phyloP scores from a whole-genome alignment of 2,113 vertebrate species.

The Sitta europaea region DNA sequence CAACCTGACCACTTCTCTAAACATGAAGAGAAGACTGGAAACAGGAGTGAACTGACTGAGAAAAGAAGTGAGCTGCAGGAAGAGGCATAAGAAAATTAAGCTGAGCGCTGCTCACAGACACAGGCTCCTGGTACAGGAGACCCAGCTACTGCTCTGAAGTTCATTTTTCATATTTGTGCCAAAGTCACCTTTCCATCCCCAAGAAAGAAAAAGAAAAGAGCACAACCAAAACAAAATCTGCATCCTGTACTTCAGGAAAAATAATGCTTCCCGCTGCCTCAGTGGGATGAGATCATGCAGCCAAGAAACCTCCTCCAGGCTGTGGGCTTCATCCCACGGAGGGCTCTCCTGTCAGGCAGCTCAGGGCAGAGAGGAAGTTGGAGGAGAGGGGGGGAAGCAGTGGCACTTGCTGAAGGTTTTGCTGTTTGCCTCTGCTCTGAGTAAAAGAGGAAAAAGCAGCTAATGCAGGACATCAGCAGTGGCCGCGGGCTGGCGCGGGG shows the following conservation, averaged over 20 bases:
- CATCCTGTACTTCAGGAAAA: slow-evolving; percentile 72
- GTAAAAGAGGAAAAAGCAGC: slow-evolving; percentile 71
- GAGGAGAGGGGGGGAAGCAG: slow-evolving; percentile 64
- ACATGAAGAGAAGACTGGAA: neutral
- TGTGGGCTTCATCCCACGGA: neutral
- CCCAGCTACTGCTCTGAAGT: neutral
- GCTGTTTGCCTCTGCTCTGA: slow-evolving; percentile 54
- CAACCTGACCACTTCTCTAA: neutral
- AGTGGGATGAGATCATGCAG: slow-evolving; percentile 50
- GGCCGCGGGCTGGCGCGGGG: neutral
- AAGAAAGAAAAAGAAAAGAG: slow-evolving; percentile 10
- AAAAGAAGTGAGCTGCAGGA: neutral
- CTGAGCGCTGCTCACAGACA: neutral
- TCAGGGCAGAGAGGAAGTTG: slow-evolving; percentile 59
- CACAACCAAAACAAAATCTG: slow-evolving; percentile 65
- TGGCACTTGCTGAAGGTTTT: slow-evolving; percentile 62
- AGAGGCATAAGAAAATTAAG: neutral
- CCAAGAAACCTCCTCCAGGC: slow-evolving; percentile 57
- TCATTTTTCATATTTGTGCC: neutral
- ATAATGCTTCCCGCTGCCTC: slow-evolving; percentile 59
- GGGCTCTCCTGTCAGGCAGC: slow-evolving; percentile 53
- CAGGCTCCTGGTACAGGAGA: neutral
- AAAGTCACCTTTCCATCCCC: slow-evolving; percentile 41
- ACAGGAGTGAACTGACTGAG: neutral
- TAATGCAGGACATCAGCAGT: neutral